Conservation (phyloP, 2,888 invertebrate genomes). For the Rhagium mordax region DNA sequence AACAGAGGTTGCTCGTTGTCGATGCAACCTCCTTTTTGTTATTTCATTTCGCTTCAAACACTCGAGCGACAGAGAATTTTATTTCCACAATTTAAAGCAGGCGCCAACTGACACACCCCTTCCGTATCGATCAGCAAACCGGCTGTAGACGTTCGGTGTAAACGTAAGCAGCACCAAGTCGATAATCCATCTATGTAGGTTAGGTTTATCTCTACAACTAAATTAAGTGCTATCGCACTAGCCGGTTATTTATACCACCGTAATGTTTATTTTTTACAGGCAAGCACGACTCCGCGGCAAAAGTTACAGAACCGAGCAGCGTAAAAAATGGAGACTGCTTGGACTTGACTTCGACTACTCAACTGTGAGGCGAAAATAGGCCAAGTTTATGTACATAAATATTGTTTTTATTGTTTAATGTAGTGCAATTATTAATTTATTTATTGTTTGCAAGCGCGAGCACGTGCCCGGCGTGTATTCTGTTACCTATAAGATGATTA, state of each 20-base stretch:
- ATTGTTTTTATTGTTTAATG: not conserved
- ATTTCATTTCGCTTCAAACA: too few relatives aligned
- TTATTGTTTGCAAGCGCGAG: not conserved
- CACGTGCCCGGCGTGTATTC: not conserved
- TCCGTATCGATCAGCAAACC: too few relatives aligned
- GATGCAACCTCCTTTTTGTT: too few relatives aligned
- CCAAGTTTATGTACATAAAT: not conserved
- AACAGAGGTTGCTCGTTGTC: too few relatives aligned
- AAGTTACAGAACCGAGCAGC: not conserved
- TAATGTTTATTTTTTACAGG: slow-evolving; percentile 12
- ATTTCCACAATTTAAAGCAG: too few relatives aligned
- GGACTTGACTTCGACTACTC: slow-evolving; percentile 7
- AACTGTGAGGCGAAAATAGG: not conserved
- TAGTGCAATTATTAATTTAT: slow-evolving; percentile 1
- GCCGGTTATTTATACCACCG: not conserved
- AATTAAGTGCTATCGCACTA: not conserved
- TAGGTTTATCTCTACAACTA: not conserved
- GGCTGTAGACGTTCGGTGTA: not conserved
- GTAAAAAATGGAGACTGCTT: not conserved
- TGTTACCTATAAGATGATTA: not conserved
- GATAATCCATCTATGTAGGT: slow-evolving; percentile 5
- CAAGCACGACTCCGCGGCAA: not conserved
- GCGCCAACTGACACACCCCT: too few relatives aligned
- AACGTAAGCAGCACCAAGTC: not conserved
- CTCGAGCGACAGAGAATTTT: too few relatives aligned